Evolutionary conservation across 2,797 vertebrate species (phyloP), one percentile per base, ranked within the genome.

Genomic region (Alcedo atthis): DNA sequence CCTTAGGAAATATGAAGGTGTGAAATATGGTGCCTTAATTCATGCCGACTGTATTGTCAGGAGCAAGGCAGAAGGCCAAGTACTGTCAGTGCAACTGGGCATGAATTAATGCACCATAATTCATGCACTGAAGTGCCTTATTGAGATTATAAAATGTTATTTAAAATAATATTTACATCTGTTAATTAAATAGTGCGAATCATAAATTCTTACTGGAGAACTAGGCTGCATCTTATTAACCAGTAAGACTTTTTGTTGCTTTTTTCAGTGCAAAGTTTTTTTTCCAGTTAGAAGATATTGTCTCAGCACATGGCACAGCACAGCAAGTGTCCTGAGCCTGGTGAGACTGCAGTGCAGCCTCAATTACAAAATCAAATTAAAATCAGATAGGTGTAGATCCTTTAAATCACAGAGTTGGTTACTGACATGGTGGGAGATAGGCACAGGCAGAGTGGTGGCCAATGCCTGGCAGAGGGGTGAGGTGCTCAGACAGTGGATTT

Each of bases 121-220:
- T 95, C 89, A 94, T 73, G 87, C 59, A 79, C 71, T 80, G 49
- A 73, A 79, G 82, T 88, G 73, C 89, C 51, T 93, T 94, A 92
- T 91, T 84, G 93, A 45, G 77, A 94, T 92, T 88, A 87, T 86
- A 92, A 89, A 92, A 93, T 48, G 45, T 84, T 92, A 77, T 92
- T 93, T 81, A 12, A 96, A 81, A 73, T 90, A 95, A 95, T 97
- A 95, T 97, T 96, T 95, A 96, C 92, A 77, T 93, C 89, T 92
- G 86, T 85, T 91, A 97, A 97, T 96, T 86, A 92, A 94, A 81
- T 69, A 33, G 79, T 74, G 68, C 89, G 51, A 81, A n/a, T 87
- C 85, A 91, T 77, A 94, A 95, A 94, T 95, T 95, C 81, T 85
- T 63, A 40, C 68, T 4, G 8, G 70, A 75, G 78, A 90, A 90